Evolutionary conservation across 2,888 invertebrate species (phyloP), one percentile per base, ranked within the genome.

Genomic region (Tinea pellionella): DNA sequence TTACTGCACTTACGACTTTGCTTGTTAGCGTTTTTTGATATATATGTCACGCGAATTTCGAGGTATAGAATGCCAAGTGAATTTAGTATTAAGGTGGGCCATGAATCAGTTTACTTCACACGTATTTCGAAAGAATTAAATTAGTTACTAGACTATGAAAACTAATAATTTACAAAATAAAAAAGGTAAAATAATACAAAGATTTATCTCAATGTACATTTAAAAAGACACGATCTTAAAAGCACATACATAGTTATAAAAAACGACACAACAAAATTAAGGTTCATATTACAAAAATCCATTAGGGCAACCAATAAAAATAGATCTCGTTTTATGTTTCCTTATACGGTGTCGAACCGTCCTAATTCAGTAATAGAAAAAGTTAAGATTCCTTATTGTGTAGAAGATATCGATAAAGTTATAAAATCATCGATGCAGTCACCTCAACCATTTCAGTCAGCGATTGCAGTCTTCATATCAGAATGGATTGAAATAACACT

Each of bases 231-330:
- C 62, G 70, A 64, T 68, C 71, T 69, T 71, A 72, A 77, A 73
- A 75, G 74, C 73, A 64, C 65, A 64, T 62, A 63, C 41, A 59
- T 41, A 60, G 57, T 65, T 63, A 64, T 74, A 77, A 81, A 83
- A 84, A 80, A 78, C 70, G 74, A 76, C 73, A 78, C 68, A 69
- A 47, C 59, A 65, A 78, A 80, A 72, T 76, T 71, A 75, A 78
- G 77, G 83, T 85, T 86, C 84, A 75, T 74, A 80, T 86, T 85
- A 85, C 86, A 70, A 70, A 85, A 85, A 80, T 84, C 85, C 86
- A 86, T 86, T 86, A 86, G 78, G 71, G 74, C 67, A 70, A 71
- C 71, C 73, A 78, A 84, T 85, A 85, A 83, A 86, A 85, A 85
- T 86, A 85, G 82, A 82, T 68, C 68, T 68, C 68, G 64, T 66